Evolutionary conservation across 30 jellyfish, hydroid and myxozoan species (phyloP), one percentile per base, ranked within the genome.

Genomic region (Clytia hemisphaerica): DNA sequence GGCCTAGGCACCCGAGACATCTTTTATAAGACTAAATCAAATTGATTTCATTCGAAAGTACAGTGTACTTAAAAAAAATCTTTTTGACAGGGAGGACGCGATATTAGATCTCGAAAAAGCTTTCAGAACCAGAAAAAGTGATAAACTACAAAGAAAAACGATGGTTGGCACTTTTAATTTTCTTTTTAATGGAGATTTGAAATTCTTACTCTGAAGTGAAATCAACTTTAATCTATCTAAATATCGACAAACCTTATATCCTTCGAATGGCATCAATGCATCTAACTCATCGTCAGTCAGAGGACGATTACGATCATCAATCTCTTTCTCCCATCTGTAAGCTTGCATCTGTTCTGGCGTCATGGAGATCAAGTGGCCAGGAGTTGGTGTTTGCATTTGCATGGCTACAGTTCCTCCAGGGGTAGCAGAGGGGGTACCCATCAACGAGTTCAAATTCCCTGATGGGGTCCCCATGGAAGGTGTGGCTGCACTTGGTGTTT

Each of bases 381-480:
- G 98, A n/a, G 98, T 74, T 48, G 98, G 98, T 67, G 98, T 89
- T 50, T 75, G 93, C 98, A 89, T 89, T 5, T 82, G 95, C 98
- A 89, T 89, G 34, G 98, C 98, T 16, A 83, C 93, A 0, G 98
- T 81, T 14, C 98, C 98, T 4, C 85, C 89, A 1, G 98, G 98
- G 10, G 98, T 89, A 7, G 84, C 91, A 19, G 93, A 95, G 2
- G 93, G 93, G 3, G 95, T 84, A 22, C 78, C 82, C 22, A 34
- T 53, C 0, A 69, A 29, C 70, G 30, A 21, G 24, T 51, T 22
- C 9, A 76, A 76, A n/a, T 76, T 69, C 25, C 95, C 95, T 40
- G 93, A 84, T 18, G 95, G 95, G 4, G 95, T 84, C 5, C 93
- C 94, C 59, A 50, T 4, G 18, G 54, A 29, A 31, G 94, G 96